Conservation (phyloP, 2,888 invertebrate species). For the Phasia obesa region DNA sequence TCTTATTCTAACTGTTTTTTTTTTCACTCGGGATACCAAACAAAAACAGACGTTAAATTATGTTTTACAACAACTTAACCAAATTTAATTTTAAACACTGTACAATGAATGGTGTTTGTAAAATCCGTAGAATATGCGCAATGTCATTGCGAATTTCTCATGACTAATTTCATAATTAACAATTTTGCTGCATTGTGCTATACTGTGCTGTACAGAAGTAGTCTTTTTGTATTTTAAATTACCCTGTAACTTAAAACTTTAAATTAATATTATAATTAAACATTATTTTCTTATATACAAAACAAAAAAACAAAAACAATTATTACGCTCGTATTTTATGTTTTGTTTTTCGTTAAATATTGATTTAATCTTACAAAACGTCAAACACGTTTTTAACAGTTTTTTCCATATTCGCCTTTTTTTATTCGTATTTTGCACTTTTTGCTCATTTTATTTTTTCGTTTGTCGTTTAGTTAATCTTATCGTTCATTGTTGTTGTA, state of each 20-base stretch:
- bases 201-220: too few relatives aligned
- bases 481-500: constrained; percentile 39
- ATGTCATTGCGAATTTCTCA: constrained; percentile 51
- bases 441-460: constrained; percentile 37
- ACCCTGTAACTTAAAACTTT: constrained; percentile 51
- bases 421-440: constrained; percentile 42
- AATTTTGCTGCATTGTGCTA: constrained; percentile 14
- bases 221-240: constrained; percentile 44
- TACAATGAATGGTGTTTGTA: not conserved
- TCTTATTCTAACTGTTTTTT: too few relatives aligned
- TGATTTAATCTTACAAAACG: constrained; percentile 61
- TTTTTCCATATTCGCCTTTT: constrained; percentile 41
- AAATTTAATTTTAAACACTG: not conserved
- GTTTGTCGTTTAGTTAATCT: constrained; percentile 49
- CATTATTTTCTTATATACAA: constrained; percentile 35
- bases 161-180: constrained; percentile 36
- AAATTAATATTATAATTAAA: constrained; percentile 57
- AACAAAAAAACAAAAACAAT: too few relatives aligned
- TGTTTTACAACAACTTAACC: too few relatives aligned
- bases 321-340: constrained; percentile 13
- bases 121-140: constrained; percentile 41
- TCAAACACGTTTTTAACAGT: constrained; percentile 63
- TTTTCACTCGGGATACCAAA: too few relatives aligned
- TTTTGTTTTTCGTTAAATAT: constrained; percentile 29
- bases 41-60: too few relatives aligned